phyloP scores from a whole-genome alignment of 2,888 invertebrate genomes.

The Drosophila pseudotakahashii region DNA sequence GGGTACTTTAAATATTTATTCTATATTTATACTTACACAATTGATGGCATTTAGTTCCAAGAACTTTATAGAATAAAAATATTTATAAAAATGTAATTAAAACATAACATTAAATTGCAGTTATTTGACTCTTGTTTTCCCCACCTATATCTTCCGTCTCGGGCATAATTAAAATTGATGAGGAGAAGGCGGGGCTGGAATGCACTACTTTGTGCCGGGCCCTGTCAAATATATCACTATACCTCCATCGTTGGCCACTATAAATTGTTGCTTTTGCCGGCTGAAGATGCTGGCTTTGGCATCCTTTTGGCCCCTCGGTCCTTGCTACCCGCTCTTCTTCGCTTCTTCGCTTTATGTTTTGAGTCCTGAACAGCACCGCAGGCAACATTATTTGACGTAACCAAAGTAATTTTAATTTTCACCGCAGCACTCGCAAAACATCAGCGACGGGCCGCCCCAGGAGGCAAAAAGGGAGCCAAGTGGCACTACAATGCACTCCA shows the following conservation, averaged over 20 bases:
- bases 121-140: neutral
- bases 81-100: too few species aligned
- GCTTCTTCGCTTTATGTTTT: conserved; percentile 43
- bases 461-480: conserved; percentile 32
- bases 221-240: conserved; percentile 73
- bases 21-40: too few species aligned
- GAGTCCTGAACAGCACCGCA: conserved; percentile 59
- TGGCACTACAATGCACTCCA: conserved; percentile 72
- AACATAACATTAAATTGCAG: neutral
- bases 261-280: conserved; percentile 63
- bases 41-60: too few species aligned
- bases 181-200: conserved; percentile 2
- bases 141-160: neutral
- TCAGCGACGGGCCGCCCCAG: conserved; percentile 23
- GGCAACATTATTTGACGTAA: conserved; percentile 78
- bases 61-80: too few species aligned
- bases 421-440: conserved; percentile 58
- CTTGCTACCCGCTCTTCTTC: too few species aligned
- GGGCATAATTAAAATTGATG: conserved; percentile 16
- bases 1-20: too few species aligned
- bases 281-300: conserved; percentile 46
- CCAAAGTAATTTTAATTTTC: conserved; percentile 78
- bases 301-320: conserved; percentile 20
- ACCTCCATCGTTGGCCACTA: conserved; percentile 68
- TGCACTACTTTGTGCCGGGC: conserved; percentile 41